These are phyloP conservation scores for Sturnus vulgaris DNA, from an alignment of 2,113 vertebrate genomes.

Conservation along the genomic window DNA sequence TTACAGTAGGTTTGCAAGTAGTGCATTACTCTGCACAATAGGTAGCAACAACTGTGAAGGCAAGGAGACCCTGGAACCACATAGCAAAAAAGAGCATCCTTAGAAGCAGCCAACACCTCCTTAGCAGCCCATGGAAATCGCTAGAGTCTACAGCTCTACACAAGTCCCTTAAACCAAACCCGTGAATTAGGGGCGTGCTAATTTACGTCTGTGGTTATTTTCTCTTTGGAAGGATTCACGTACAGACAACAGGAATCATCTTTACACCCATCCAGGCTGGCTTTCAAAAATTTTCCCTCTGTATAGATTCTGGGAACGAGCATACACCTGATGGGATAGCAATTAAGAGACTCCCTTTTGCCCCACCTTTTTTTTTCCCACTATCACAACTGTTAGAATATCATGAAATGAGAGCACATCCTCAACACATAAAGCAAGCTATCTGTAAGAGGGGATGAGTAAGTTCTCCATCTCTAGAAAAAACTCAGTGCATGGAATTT, in stretches of 20 bases:
- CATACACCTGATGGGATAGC: neutral
- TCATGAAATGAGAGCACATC: neutral
- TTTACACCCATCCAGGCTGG: neutral
- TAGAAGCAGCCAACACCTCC: neutral
- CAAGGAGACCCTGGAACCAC: neutral
- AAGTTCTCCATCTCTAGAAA: neutral
- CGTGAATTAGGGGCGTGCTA: neutral
- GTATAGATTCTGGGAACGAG: neutral
- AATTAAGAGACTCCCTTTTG: neutral
- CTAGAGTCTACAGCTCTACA: neutral
- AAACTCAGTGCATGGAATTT: neutral
- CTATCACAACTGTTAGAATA: neutral
- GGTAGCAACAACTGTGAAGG: neutral
- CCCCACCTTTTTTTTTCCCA: neutral
- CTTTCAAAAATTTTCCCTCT: neutral
- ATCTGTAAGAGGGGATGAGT: accelerated
- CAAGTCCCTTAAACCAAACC: neutral
- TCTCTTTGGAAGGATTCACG: neutral
- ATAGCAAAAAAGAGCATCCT: neutral
- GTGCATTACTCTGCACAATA: neutral
- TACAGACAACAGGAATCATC: neutral
- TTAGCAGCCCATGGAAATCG: neutral
- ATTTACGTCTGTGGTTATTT: neutral
- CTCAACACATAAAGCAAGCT: neutral
- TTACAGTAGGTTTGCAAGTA: neutral